Base-by-base conservation (phyloP, 2,797 vertebrate genomes). In the Anableps anableps region DNA sequence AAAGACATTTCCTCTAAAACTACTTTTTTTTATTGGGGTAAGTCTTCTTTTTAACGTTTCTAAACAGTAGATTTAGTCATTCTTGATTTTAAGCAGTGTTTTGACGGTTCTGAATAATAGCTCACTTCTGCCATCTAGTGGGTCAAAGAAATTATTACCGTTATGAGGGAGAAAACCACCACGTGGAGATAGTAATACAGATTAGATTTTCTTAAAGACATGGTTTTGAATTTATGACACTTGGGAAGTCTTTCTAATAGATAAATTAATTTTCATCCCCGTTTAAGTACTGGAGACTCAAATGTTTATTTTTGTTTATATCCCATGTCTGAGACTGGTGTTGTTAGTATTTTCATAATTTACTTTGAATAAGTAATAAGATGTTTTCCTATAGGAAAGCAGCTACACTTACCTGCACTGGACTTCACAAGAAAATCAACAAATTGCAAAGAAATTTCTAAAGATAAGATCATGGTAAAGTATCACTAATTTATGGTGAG, bases 101-200 rank as follows among this genome's bases (percentile, higher is more conserved):
- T 19, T 43, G 9, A 38, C 70, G 4, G 29, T 14, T 72, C 23
- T 74, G 16, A 77, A 86, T 51, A 58, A 83, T 71, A 88, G 90
- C 86, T 87, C 91, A 83, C 73, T 83, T 81, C 90, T 93, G 87
- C 88, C 86, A 89, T 90, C 95, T 83, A 87, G 93, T 93, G 95
- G 88, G 68, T 31, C 0, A 47, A 6, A 10, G 4, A 1, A 34
- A 17, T 53, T 60, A 88, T 73, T 86, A 85, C 90, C 78, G 23
- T 36, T 29, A n/a, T 21, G 4, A 3, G 17, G 50, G 26, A 38
- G 13, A 45, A 11, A 34, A 34, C 26, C 8, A 16, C 4, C 9
- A 34, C 36, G 21, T 38, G 48, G 5, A 14, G 19, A 36, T 31
- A 7, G 9, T 13, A 23, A 9, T 16, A 31, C 16, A 17, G 17